Conservation (phyloP, 2,888 invertebrate genomes). For the Diloba caeruleocephala region DNA sequence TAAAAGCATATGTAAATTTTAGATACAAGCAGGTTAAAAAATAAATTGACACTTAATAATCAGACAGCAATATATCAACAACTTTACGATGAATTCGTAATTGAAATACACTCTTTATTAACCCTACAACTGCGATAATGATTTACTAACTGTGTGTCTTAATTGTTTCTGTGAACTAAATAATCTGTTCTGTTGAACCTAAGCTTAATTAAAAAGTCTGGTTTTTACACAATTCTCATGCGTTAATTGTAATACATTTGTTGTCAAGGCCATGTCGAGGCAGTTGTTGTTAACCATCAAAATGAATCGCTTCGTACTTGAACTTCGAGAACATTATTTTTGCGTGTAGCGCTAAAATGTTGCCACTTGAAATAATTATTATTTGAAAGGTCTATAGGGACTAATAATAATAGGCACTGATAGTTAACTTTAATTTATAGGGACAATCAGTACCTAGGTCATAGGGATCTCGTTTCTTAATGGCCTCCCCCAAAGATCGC, state of each 20-base stretch:
- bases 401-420: not conserved
- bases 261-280: conserved; percentile 26
- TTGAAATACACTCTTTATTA: conserved; percentile 10
- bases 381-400: not conserved
- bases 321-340: conserved; percentile 11
- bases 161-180: conserved; percentile 13
- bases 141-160: conserved; percentile 26
- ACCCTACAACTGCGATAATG: conserved; percentile 15
- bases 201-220: conserved; percentile 20
- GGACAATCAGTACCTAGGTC: too few species aligned
- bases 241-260: conserved; percentile 21
- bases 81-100: conserved; percentile 11
- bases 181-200: not conserved
- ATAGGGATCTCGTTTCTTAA: too few species aligned
- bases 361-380: conserved; percentile 9
- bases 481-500: too few species aligned
- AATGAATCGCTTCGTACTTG: conserved; percentile 37
- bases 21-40: conserved; percentile 1
- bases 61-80: conserved; percentile 9
- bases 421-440: too few species aligned
- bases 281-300: conserved; percentile 12
- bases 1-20: conserved; percentile 1
- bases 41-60: conserved; percentile 10
- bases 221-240: conserved; percentile 19
- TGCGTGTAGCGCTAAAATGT: conserved; percentile 2